Conservation (phyloP, 2,113 vertebrate species). For the human region DNA sequence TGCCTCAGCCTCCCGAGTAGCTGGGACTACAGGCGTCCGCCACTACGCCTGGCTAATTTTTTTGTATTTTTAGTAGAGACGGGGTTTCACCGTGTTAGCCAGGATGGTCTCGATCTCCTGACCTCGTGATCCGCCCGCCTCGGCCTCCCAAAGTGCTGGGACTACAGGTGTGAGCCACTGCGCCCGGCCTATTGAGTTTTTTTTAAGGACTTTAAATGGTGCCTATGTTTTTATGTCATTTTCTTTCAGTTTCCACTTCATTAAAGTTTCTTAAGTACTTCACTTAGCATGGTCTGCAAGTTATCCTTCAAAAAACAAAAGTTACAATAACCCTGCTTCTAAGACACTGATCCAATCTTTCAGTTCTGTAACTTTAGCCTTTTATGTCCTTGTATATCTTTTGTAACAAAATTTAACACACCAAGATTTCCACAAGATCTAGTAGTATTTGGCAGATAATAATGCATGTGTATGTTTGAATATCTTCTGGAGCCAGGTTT, state of each 20-base stretch:
- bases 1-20: no score
- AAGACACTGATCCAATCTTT: neutral
- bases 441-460: conserved; percentile 56
- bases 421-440: neutral
- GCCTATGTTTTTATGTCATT: neutral
- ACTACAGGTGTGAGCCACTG: no score
- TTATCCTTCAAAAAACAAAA: conserved; percentile 57
- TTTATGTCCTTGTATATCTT: neutral
- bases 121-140: no score
- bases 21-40: no score
- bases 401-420: conserved; percentile 40
- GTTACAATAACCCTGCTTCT: neutral
- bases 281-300: neutral
- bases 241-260: conserved; percentile 3
- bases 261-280: neutral
- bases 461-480: neutral
- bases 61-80: no score
- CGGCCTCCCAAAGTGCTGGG: no score
- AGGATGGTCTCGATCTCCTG: no score
- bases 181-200: no score
- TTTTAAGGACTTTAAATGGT: neutral
- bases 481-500: conserved; percentile 38
- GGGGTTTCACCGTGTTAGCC: no score
- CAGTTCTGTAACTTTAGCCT: conserved; percentile 27
- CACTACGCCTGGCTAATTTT: no score